Evolutionary conservation across 2,797 vertebrate species (phyloP).

Genomic region (Neosilurus mollespiculum): DNA sequence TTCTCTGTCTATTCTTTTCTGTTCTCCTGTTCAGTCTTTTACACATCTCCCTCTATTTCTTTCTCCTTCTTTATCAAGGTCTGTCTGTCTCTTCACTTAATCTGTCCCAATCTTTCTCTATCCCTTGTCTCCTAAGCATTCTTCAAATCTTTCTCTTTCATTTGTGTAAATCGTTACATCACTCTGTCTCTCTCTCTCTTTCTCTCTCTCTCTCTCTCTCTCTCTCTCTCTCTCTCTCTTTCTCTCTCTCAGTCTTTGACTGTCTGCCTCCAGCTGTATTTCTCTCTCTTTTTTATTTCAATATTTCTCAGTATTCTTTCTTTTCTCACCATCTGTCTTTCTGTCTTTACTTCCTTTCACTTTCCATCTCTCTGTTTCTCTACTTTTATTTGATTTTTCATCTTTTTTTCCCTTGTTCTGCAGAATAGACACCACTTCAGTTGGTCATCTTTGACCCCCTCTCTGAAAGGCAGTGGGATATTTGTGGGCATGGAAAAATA

Average conservation of each 20-base stretch:
- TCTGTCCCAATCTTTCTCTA: neutral
- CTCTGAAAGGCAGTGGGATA: neutral
- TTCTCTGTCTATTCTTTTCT: neutral
- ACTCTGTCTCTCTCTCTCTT: constrained; percentile 20
- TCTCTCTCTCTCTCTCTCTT: constrained; percentile 3
- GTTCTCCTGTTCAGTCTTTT: neutral
- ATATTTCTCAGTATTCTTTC: neutral
- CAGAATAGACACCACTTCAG: neutral
- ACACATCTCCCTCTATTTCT: neutral
- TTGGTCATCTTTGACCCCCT: neutral
- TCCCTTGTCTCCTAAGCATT: neutral
- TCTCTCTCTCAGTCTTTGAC: neutral
- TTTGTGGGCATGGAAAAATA: constrained; percentile 9
- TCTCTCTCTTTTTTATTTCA: neutral
- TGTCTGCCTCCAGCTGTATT: neutral
- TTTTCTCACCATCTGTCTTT: neutral
- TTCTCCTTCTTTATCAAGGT: neutral
- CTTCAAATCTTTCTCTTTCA: constrained; percentile 15
- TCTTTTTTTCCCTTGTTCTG: neutral
- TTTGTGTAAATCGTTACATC: constrained; percentile 64
- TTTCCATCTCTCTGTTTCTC: neutral
- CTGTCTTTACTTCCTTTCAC: neutral
- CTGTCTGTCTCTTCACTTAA: neutral
- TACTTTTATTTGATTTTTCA: neutral
- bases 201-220: neutral